Base-by-base conservation (phyloP, 2,113 vertebrate genomes). In the Fregata magnificens region DNA sequence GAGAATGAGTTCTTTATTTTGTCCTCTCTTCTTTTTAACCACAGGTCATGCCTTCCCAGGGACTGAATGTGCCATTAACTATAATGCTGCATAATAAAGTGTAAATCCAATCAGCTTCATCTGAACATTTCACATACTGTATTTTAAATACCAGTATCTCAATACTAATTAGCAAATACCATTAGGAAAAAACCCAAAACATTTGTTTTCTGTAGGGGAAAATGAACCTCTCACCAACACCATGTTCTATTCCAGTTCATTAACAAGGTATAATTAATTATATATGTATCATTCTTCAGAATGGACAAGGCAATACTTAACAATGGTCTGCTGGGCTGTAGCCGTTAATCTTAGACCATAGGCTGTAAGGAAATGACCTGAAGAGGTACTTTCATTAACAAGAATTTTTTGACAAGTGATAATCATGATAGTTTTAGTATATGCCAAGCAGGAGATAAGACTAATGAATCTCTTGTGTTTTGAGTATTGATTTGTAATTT, bases 351-450 rank as follows among this genome's bases (percentile, higher is more conserved):
- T 92, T 38, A 83, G 83, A 69, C 72, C 83, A 78, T 3, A 66
- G 77, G 9, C 44, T 71, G 18, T 82, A 69, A 90, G 93, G 81
- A 95, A 89, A 93, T 66, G 19, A 86, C 74, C 71, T 73, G 58
- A 93, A 89, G 80, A 96, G 13, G 40, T 85, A 81, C n/a, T 89
- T 96, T 85, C 77, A 82, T 95, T 95, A 96, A 82, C 59, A 92
- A 93, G 40, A 90, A 24, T 58, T 81, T 90, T 86, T 86, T 79
- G 85, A 84, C 42, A 69, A 92, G 73, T 63, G 61, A 90, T 93
- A 82, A 76, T 84, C 55, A 85, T 71, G 50, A 70, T 86, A 1
- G 0, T 53, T 83, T 62, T 71, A 91, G n/a, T 84, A 31, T 86
- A 80, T n/a, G 53, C 24, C n/a, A 95, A 63, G 55, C 45, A 94